phyloP scores from a whole-genome alignment of 2,113 vertebrate species.

The Vulpes ferrilata region DNA sequence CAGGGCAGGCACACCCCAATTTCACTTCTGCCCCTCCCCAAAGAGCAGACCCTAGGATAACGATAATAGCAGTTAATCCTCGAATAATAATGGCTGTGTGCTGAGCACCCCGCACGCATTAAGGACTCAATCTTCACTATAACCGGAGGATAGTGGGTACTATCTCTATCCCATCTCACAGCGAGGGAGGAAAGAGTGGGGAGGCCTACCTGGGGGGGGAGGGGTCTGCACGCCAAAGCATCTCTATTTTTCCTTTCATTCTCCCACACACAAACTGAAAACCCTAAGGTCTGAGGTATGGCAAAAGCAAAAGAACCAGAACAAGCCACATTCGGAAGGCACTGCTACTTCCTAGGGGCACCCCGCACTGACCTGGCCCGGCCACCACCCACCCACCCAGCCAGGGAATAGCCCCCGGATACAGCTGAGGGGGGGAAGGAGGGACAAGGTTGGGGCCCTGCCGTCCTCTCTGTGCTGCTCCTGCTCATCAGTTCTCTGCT shows the following conservation, averaged over 20 bases:
- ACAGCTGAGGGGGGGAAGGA: background rate
- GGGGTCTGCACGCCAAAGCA: background rate
- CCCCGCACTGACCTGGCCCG: background rate
- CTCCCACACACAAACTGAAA: background rate
- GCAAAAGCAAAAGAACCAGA: background rate
- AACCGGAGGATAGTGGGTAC: background rate
- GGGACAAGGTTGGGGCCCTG: background rate
- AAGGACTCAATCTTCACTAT: background rate
- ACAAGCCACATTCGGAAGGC: background rate
- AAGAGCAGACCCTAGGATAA: constrained; percentile 48
- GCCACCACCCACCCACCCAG: no score
- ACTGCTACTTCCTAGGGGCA: background rate
- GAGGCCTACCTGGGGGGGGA: background rate
- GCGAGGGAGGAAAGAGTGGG: background rate
- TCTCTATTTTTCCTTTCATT: background rate
- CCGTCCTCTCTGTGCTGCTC: background rate
- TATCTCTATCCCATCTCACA: background rate
- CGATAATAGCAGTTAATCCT: background rate
- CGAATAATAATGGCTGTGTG: background rate
- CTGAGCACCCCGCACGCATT: constrained; percentile 15
- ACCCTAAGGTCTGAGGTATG: background rate
- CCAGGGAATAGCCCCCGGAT: background rate
- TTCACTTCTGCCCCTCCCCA: background rate
- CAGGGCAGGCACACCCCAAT: background rate
- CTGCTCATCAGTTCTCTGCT: background rate